phyloP scores from a whole-genome alignment of 2,113 vertebrate species.

The Hipposideros armiger region DNA sequence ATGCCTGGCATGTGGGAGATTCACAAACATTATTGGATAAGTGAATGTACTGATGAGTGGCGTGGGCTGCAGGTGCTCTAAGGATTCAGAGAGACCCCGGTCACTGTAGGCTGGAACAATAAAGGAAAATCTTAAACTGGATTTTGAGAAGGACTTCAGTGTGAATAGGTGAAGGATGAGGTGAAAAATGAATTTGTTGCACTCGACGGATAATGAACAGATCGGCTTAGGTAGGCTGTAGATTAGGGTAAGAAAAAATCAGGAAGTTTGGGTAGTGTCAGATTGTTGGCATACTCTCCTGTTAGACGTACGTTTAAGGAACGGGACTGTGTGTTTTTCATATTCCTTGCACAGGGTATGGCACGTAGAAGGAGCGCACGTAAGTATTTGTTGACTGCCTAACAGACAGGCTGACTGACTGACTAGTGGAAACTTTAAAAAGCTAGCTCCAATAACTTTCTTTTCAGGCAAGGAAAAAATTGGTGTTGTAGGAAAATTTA shows the following conservation, averaged over 20 bases:
- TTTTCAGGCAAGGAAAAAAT: not conserved
- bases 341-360: slow-evolving; percentile 16
- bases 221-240: not conserved
- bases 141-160: not conserved
- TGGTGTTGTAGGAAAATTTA: not conserved
- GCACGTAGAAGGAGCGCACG: not conserved
- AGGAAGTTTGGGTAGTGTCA: not conserved
- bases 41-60: not conserved
- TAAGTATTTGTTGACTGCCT: not conserved
- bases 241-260: not conserved
- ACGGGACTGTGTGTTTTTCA: not conserved
- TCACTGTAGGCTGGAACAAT: not conserved
- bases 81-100: not conserved
- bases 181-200: not conserved
- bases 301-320: not conserved
- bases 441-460: not conserved
- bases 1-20: not conserved
- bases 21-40: not conserved
- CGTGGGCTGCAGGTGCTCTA: not conserved
- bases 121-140: not conserved
- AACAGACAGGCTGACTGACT: not conserved
- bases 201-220: not conserved
- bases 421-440: not conserved
- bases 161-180: not conserved
- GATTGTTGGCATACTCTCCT: not conserved